Percentiles rank a stretch among this genome's conserved stretches.
phyloP scores from a whole-genome alignment of 2,888 invertebrate species.

The Mimachlamys varia region DNA sequence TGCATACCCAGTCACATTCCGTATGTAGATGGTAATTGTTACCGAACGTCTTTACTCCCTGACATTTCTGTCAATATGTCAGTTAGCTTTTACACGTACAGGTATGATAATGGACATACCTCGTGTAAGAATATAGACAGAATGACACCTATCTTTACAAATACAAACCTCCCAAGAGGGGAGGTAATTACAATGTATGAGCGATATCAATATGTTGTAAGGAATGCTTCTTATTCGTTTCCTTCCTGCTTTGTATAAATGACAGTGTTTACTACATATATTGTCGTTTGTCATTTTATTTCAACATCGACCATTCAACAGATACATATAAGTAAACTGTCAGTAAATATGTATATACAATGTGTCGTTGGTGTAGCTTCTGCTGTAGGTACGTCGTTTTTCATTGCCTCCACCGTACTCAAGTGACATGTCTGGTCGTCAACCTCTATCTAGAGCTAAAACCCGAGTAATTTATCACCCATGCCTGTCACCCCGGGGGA shows the following conservation, averaged over 20 bases:
- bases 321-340: not conserved
- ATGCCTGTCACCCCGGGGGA: constrained; percentile 2
- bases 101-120: not conserved
- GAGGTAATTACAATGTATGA: not conserved
- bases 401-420: not conserved
- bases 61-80: not conserved
- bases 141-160: not conserved
- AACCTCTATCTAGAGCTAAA: not conserved
- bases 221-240: too few relatives aligned
- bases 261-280: not conserved
- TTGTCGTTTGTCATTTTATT: not conserved
- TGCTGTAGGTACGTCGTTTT: not conserved
- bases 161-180: not conserved
- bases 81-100: not conserved
- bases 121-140: not conserved
- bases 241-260: too few relatives aligned
- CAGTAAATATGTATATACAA: not conserved
- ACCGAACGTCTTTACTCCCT: not conserved
- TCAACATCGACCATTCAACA: not conserved
- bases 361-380: not conserved
- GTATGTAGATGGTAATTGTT: not conserved
- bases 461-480: not conserved
- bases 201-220: too few relatives aligned
- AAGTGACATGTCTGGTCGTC: not conserved
- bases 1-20: not conserved